A percentile compares a stretch with the other conserved stretches of the same genome.
These are phyloP conservation scores for Orthonevra nobilis DNA, from an alignment of 2,888 invertebrate species.

Conservation along the genomic window DNA sequence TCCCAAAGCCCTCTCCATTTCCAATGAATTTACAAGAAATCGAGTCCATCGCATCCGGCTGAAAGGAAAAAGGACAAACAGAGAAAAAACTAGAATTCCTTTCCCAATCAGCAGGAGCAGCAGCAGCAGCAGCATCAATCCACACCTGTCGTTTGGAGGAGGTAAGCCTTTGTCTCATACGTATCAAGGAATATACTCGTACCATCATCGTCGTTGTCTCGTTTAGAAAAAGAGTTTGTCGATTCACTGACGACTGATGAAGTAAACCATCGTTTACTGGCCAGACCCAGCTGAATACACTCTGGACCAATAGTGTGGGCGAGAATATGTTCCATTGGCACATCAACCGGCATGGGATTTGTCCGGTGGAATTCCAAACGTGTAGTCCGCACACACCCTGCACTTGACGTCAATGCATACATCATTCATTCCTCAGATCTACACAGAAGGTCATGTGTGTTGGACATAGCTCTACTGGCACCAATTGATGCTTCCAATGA, in stretches of 20 bases:
- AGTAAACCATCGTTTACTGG: constrained; percentile 38
- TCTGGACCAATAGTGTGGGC: neutral
- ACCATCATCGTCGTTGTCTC: neutral
- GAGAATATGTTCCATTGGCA: neutral
- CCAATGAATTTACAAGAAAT: constrained; percentile 36
- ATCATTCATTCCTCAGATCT: constrained; percentile 29
- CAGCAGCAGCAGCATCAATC: constrained; percentile 24
- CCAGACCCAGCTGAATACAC: neutral
- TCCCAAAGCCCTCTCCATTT: constrained; percentile 4
- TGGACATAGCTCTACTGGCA: neutral
- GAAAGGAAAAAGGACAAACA: neutral
- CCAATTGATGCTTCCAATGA: no score
- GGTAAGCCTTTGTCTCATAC: constrained; percentile 27
- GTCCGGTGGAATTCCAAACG: constrained; percentile 40
- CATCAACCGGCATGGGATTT: constrained; percentile 21
- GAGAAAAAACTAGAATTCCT: neutral
- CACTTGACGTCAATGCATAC: constrained; percentile 47
- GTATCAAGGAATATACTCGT: constrained; percentile 39
- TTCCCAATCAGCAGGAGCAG: no score
- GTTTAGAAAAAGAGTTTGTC: constrained; percentile 19
- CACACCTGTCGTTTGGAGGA: constrained; percentile 26
- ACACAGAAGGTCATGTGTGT: neutral
- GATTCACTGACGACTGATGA: constrained; percentile 45
- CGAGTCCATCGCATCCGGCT: constrained; percentile 23
- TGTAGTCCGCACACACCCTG: constrained; percentile 48